phyloP scores from a whole-genome alignment of 2,797 vertebrate species.

The Benthosema pterotum region DNA sequence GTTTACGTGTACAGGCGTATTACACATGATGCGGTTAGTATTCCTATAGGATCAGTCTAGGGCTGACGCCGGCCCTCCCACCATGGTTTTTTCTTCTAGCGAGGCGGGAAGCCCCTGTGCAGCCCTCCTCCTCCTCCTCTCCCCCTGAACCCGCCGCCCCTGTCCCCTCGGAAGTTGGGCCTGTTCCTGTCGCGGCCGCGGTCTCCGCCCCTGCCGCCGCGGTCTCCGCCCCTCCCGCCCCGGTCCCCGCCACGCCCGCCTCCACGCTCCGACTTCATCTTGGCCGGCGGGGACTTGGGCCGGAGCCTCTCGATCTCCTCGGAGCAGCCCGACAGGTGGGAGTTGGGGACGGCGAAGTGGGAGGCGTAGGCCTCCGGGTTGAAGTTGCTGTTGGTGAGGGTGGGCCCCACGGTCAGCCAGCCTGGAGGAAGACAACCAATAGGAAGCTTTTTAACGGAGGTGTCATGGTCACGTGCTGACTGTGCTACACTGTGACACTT shows the following conservation, averaged over 20 bases:
- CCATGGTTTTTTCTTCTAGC: constrained; percentile 70
- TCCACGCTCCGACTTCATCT: constrained; percentile 90
- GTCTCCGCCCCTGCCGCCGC: constrained; percentile 85
- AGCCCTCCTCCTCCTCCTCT: constrained; percentile 89
- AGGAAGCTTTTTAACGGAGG: too few species aligned
- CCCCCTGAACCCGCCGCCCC: constrained; percentile 91
- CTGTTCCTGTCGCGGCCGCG: constrained; percentile 93
- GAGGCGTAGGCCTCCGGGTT: constrained; percentile 91
- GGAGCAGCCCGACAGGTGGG: constrained; percentile 91
- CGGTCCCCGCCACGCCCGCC: constrained; percentile 86
- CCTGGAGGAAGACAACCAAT: constrained; percentile 80
- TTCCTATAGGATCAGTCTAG: constrained; percentile 1
- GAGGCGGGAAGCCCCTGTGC: constrained; percentile 91
- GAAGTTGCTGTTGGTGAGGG: constrained; percentile 97
- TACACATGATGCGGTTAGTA: too few species aligned
- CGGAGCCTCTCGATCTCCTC: constrained; percentile 97
- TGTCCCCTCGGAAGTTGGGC: constrained; percentile 92
- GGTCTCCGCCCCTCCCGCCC: constrained; percentile 84
- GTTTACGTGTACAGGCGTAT: neutral
- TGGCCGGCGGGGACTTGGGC: constrained; percentile 93
- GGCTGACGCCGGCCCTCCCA: neutral
- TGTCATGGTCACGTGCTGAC: too few species aligned
- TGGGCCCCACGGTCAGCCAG: constrained; percentile 97
- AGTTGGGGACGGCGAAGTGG: constrained; percentile 86
- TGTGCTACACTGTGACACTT: too few species aligned